Base-by-base conservation (phyloP, 2,797 vertebrate species). In the Ictinia mississippiensis region DNA sequence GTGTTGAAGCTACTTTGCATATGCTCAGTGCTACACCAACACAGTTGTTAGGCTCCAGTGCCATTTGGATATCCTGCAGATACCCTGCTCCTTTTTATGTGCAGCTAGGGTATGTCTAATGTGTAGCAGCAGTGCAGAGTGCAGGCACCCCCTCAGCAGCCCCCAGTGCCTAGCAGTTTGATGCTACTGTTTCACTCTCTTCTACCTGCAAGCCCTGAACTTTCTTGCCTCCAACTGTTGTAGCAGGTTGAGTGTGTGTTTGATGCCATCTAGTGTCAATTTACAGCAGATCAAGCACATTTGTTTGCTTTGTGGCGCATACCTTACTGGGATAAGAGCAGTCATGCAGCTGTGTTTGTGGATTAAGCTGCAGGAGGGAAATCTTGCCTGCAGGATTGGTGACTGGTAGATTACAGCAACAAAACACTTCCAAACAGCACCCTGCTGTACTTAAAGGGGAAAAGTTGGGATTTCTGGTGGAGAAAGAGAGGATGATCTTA, bases 201-300 rank as follows among this genome's bases (percentile, higher is more conserved):
- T n/a, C 25, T 40, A 2, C 0, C 0, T 38, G 21, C 15, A 44
- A 67, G 9, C 5, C 4, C 25, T 15, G 20, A 44, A 31, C 49
- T 87, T 58, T 6, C 10, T 59, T 26, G 9, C 22, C 16, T 25
- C 20, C 67, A 16, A 5, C 15, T 12, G 40, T 44, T 50, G 47
- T 29, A 55, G 38, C 15, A 14, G n/a, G 25, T 52, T 65, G 38
- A 18, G 10, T 16, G 45, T 75, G 62, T 55, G 49, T 84, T 29
- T 93, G 84, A 47, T 96, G 96, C 93, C 97, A 82, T 83, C 97
- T 95, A 92, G 93, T 87, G 97, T 85, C 85, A 28, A 2, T 23
- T 14, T 40, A 8, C 58, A 52, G 75, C 66, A 42, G 37, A 75
- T 31, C n/a, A 23, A n/a, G 47, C 33, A 21, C 23, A 18, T 29